Conservation (phyloP, 2,797 vertebrate genomes). For the Phrynocephalus vlangalii region DNA sequence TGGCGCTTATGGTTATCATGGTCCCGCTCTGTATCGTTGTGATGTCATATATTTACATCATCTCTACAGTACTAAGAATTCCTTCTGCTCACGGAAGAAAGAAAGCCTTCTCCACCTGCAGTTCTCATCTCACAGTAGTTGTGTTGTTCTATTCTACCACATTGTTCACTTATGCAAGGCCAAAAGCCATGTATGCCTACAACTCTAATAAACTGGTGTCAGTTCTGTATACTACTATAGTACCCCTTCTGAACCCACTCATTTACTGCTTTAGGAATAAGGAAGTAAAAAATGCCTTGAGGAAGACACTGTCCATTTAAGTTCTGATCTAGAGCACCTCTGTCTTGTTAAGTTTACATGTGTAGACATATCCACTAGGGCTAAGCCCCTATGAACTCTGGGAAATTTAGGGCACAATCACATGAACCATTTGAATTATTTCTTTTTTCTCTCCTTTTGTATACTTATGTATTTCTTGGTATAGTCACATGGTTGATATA, state of each 20-base stretch:
- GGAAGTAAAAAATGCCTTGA: constrained; percentile 55
- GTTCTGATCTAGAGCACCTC: not conserved
- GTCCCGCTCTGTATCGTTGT: constrained; percentile 58
- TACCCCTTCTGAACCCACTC: constrained; percentile 71
- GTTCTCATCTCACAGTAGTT: constrained; percentile 66
- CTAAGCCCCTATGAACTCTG: no score
- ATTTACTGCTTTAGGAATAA: constrained; percentile 74
- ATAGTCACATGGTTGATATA: no score
- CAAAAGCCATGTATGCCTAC: constrained; percentile 65
- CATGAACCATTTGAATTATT: no score
- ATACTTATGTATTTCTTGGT: no score
- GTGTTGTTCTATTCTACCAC: constrained; percentile 71
- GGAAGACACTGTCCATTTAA: constrained; percentile 19
- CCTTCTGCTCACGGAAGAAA: constrained; percentile 61
- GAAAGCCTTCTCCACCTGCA: constrained; percentile 73
- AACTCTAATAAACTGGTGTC: constrained; percentile 67
- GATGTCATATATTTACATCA: constrained; percentile 61
- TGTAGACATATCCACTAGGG: not conserved
- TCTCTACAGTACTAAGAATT: constrained; percentile 48
- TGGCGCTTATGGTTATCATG: constrained; percentile 66
- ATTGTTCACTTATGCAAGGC: constrained; percentile 59
- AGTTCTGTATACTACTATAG: constrained; percentile 62
- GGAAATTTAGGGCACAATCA: not conserved
- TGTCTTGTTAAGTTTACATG: not conserved
- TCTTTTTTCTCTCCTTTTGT: no score